Evolutionary conservation across 2,888 invertebrate species (phyloP).

Genomic region (Philopedon plagiatum): DNA sequence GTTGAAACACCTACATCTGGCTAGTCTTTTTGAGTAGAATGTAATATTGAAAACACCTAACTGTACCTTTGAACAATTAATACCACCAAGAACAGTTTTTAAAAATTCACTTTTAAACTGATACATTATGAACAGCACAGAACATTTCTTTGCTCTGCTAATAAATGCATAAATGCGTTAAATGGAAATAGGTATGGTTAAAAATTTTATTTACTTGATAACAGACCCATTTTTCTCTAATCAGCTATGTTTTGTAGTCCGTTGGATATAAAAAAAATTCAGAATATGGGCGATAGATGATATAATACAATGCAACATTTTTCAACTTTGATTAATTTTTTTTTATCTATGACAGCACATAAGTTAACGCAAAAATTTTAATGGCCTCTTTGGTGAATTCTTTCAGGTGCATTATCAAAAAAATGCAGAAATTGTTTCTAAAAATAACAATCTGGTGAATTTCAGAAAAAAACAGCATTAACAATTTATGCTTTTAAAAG

Average conservation of each 20-base stretch:
- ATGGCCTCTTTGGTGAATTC: no score
- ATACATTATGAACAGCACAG: no score
- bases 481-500: no score
- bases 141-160: background rate
- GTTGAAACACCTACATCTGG: background rate
- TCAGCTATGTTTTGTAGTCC: background rate
- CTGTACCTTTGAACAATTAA: background rate
- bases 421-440: no score
- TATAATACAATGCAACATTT: background rate
- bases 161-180: background rate
- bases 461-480: no score
- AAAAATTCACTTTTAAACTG: background rate
- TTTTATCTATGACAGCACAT: no score
- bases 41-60: background rate
- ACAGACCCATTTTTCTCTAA: background rate
- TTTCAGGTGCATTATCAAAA: no score
- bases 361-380: no score
- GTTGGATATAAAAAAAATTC: background rate
- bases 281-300: background rate
- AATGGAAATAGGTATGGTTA: no score
- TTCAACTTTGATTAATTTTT: no score
- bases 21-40: no score
- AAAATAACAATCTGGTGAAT: no score
- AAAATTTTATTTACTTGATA: background rate
- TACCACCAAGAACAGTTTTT: background rate